Conservation (phyloP, 2,888 invertebrate genomes). For the Steinernema scapterisci region DNA sequence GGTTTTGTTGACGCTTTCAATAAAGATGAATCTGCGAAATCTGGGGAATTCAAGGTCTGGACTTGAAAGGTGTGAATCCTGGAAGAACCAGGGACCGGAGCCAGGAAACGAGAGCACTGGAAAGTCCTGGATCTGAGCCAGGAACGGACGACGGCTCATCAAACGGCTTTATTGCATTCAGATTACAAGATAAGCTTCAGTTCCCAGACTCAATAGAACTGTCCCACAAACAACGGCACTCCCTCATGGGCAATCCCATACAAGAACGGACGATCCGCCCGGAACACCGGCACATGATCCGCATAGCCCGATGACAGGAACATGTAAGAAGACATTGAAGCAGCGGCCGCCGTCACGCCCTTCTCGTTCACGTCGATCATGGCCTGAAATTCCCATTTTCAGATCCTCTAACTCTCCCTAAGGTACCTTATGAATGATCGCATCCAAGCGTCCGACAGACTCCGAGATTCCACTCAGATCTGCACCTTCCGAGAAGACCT, state of each 20-base stretch:
- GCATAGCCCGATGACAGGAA: not conserved
- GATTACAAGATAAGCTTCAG: not conserved
- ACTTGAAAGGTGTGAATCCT: too few species aligned
- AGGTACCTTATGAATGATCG: not conserved
- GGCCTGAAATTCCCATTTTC: not conserved
- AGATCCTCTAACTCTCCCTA: not conserved
- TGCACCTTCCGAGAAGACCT: not conserved
- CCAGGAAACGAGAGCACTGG: too few species aligned
- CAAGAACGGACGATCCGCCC: not conserved
- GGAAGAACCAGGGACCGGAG: too few species aligned
- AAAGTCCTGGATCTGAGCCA: not conserved
- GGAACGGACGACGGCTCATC: too few species aligned
- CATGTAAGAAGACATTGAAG: not conserved
- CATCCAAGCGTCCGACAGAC: not conserved
- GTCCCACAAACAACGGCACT: not conserved
- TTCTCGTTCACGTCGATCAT: not conserved
- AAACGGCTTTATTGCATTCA: too few species aligned
- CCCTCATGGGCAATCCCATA: not conserved
- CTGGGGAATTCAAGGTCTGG: too few species aligned
- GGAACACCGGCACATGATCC: not conserved
- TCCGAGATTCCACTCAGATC: not conserved
- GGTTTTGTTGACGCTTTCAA: too few species aligned
- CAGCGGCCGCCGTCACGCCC: not conserved
- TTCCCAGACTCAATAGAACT: not conserved
- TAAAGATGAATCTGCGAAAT: too few species aligned